Evolutionary conservation across 1,140 invertebrate genomes (phyloP), one percentile per base, ranked within the genome.

Genomic region (Myzus persicae): DNA sequence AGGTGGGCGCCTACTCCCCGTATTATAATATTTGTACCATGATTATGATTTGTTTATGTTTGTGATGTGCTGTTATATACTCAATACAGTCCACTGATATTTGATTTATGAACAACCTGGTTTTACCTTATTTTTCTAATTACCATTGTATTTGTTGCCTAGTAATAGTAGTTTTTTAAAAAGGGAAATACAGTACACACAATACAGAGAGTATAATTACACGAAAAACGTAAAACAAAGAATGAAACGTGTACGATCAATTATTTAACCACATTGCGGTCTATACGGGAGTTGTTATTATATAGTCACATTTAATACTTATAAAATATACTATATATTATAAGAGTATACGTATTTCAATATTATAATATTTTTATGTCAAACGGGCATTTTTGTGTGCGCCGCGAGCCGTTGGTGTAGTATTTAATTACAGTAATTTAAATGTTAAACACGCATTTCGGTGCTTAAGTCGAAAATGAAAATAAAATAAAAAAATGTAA

Each of bases 381-480:
- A 76, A 76, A 76, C n/a, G 5, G 59, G 59, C 14, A 6, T 76
- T 85, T 85, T 14, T 8, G 44, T 48, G 31, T 8, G 31, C 36
- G 7, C 42, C 85, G 20, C 85, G 48, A 0, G 14, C 24, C 7
- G 20, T 22, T 11, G 22, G 87, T 48, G 51, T 59, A 40, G 88
- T 90, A 40, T 59, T 90, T 90, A 90, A 90, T 90, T 59, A 59
- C 88, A 59, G 48, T 54, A 38, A 40, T 90, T 90, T 90, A 40
- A 59, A 90, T 40, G 88, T 59, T 40, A n/a, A 59, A 90, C 88
- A 90, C 48, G 88, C 48, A 54, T 59, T 54, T 90, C 14, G 38
- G 88, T 40, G 38, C 51, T 90, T 89, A 24, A n/a, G 36, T 36
- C 18, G 31, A 48, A 88, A 85, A 40, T 31, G 38, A 40, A 40